Percentiles rank a stretch among this genome's conserved stretches.
Conservation (phyloP, 1,140 invertebrate genomes). For the Myzus persicae region DNA sequence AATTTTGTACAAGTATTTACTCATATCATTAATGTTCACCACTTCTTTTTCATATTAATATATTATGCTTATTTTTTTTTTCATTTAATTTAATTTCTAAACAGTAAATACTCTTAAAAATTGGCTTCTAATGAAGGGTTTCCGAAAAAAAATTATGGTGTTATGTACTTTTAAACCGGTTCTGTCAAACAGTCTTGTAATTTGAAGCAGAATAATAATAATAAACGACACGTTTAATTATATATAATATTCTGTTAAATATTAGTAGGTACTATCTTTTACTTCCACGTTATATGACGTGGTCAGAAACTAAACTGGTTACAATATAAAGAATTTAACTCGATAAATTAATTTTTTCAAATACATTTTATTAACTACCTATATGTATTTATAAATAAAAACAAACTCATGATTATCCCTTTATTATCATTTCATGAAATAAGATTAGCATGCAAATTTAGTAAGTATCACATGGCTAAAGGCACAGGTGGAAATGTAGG, state of each 20-base stretch:
- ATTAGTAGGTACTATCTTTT: background rate
- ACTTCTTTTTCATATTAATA: background rate
- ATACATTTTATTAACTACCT: background rate
- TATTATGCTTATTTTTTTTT: background rate
- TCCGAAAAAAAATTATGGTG: background rate
- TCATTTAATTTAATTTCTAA: background rate
- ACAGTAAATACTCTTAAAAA: background rate
- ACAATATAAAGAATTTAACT: background rate
- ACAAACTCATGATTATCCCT: background rate
- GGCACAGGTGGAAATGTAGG: background rate
- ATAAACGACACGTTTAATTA: slow-evolving; percentile 34
- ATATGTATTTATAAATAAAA: background rate
- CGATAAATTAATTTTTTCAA: background rate
- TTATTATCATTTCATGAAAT: background rate
- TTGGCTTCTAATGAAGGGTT: slow-evolving; percentile 15
- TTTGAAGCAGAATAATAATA: slow-evolving; percentile 31
- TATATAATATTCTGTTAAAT: slow-evolving; percentile 32
- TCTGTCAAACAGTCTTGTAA: background rate
- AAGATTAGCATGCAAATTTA: background rate
- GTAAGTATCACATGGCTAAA: background rate
- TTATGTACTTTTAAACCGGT: slow-evolving; percentile 27
- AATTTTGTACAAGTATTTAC: background rate
- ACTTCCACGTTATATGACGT: background rate
- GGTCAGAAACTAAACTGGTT: slow-evolving; percentile 11
- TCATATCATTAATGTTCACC: background rate